Conservation (phyloP, 2,797 vertebrate species). For the Anisognathus igniventris region DNA sequence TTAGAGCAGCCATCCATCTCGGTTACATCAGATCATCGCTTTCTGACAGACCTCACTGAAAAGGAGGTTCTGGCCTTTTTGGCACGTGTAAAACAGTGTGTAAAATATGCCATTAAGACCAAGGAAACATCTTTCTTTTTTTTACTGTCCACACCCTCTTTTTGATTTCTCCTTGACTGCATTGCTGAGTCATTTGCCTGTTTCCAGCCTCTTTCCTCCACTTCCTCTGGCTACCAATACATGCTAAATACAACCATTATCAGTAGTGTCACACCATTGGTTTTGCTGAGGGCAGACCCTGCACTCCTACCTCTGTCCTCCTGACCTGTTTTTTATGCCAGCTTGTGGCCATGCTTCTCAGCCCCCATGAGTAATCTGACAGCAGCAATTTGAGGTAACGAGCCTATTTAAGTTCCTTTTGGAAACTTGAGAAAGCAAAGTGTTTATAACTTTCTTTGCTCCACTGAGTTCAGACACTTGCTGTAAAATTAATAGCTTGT, state of each 20-base stretch:
- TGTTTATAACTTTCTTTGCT: not conserved
- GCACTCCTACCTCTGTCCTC: fast-evolving
- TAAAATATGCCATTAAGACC: not conserved
- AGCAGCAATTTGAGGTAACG: not conserved
- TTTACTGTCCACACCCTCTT: not conserved
- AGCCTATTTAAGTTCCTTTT: not conserved
- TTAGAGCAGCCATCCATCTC: not conserved
- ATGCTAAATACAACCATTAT: fast-evolving
- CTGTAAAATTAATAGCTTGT: constrained; percentile 4
- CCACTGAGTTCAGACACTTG: not conserved
- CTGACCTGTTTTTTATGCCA: not conserved
- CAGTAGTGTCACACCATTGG: fast-evolving
- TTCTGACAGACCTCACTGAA: not conserved
- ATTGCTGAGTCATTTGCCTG: not conserved
- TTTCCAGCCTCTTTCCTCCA: not conserved
- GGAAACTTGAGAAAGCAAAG: not conserved
- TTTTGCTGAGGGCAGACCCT: not conserved
- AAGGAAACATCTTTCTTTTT: not conserved
- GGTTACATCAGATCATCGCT: fast-evolving
- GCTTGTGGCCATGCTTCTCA: not conserved
- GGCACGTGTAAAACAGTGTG: fast-evolving
- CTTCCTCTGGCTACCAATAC: fast-evolving
- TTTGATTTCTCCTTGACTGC: not conserved
- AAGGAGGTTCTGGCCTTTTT: fast-evolving
- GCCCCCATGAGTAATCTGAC: not conserved